A percentile compares a stretch with the other conserved stretches of the same genome.
phyloP scores from a whole-genome alignment of 2,888 invertebrate genomes.

The Glyphotaelius pellucidus region DNA sequence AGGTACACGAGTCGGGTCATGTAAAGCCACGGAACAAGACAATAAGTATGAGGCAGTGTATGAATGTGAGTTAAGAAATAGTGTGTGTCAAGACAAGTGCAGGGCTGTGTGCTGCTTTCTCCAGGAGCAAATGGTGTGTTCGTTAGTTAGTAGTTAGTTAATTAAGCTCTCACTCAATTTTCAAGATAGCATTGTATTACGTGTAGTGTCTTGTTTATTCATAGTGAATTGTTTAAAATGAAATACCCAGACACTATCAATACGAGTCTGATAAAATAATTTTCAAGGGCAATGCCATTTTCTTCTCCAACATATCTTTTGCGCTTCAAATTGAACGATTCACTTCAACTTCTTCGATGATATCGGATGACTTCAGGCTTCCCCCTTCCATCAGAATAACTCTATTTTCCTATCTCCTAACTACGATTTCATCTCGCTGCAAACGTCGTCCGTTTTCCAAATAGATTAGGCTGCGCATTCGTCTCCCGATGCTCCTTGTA shows the following conservation, averaged over 20 bases:
- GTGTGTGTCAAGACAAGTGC: neutral
- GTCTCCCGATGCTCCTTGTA: neutral
- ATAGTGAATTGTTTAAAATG: neutral
- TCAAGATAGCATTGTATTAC: too few relatives aligned
- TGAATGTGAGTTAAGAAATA: neutral
- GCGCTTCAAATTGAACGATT: neutral
- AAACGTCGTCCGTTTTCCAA: constrained; percentile 26
- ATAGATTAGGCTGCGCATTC: constrained; percentile 36
- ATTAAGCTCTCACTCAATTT: too few relatives aligned
- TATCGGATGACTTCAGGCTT: neutral
- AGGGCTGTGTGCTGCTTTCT: neutral
- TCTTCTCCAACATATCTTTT: neutral
- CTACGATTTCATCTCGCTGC: neutral
- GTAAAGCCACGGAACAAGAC: neutral
- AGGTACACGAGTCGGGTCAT: neutral
- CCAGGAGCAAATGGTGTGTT: neutral
- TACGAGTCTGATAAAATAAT: neutral
- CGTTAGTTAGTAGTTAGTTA: neutral
- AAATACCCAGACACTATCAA: neutral
- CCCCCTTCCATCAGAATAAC: neutral
- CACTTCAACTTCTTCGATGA: neutral
- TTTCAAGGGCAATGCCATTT: neutral
- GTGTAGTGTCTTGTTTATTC: too few relatives aligned
- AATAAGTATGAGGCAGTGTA: neutral
- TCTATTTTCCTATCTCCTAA: neutral